A percentile compares a stretch with the other conserved stretches of the same genome.
Conservation (phyloP, 2,797 vertebrate genomes). For the Miichthys miiuy region DNA sequence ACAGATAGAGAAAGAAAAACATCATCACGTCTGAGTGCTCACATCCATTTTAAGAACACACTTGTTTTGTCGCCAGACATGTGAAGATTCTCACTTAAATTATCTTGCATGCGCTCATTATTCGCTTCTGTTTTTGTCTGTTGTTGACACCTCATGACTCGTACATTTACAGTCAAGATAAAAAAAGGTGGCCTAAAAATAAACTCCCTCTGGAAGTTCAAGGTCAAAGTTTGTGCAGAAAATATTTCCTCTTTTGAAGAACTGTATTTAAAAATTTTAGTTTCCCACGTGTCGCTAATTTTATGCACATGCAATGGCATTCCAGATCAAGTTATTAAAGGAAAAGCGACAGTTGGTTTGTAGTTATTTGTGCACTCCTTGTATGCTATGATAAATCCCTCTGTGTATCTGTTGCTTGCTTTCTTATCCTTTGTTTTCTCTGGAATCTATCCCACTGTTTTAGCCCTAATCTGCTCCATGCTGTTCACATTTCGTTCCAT, state of each 20-base stretch:
- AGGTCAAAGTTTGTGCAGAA: conserved; percentile 49
- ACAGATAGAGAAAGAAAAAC: neutral
- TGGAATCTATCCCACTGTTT: conserved; percentile 63
- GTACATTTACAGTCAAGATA: conserved; percentile 49
- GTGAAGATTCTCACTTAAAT: conserved; percentile 72
- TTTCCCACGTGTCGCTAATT: conserved; percentile 48
- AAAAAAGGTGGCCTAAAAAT: conserved; percentile 69
- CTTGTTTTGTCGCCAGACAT: conserved; percentile 52
- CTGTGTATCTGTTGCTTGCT: conserved; percentile 71
- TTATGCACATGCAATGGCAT: conserved; percentile 39
- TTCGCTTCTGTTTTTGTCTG: conserved; percentile 61
- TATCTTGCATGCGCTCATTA: conserved; percentile 33
- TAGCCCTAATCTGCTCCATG: conserved; percentile 74
- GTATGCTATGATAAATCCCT: conserved; percentile 68
- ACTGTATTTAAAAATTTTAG: conserved; percentile 62
- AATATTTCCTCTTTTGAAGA: conserved; percentile 31
- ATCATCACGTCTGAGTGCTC: conserved; percentile 32
- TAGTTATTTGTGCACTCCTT: conserved; percentile 71
- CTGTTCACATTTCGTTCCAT: conserved; percentile 66
- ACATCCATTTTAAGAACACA: conserved; percentile 55
- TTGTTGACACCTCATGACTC: conserved; percentile 67
- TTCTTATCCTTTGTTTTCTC: conserved; percentile 67
- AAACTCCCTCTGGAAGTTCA: conserved; percentile 54
- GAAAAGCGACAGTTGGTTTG: conserved; percentile 76
- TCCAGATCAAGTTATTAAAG: conserved; percentile 68